These are phyloP conservation scores for Brachionus rotundiformis DNA, from an alignment of 1,140 invertebrate genomes.

Conservation along the genomic window DNA sequence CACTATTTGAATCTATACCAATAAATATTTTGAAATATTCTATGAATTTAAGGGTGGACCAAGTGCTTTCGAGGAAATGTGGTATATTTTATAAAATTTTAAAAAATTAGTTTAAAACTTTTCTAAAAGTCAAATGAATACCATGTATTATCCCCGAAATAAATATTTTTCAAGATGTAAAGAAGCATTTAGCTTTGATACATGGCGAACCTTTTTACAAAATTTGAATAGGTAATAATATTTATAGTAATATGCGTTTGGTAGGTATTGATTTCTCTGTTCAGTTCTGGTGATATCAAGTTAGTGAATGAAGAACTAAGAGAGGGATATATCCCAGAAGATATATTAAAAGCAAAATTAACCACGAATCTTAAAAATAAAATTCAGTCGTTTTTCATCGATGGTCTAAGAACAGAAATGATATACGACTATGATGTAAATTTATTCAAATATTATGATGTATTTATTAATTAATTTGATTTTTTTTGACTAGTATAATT, in stretches of 20 bases:
- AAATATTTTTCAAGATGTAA: not conserved
- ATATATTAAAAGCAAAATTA: not conserved
- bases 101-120: not conserved
- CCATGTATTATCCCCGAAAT: constrained; percentile 19
- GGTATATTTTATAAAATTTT: not conserved
- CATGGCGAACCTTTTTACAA: not conserved
- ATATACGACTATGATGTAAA: not conserved
- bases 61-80: constrained; percentile 22
- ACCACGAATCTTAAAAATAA: not conserved
- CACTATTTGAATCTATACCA: too few species aligned
- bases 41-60: not conserved
- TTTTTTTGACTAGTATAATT: not conserved
- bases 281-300: not conserved
- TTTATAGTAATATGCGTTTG: too few species aligned
- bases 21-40: too few species aligned
- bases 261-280: too few species aligned
- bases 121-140: not conserved
- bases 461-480: not conserved
- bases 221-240: not conserved
- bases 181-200: not conserved
- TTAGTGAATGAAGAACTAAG: not conserved
- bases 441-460: not conserved
- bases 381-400: not conserved
- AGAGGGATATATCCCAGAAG: not conserved
- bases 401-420: not conserved